Base-by-base conservation (phyloP, 2,797 vertebrate species). In the Hyperoplus lanceolatus region DNA sequence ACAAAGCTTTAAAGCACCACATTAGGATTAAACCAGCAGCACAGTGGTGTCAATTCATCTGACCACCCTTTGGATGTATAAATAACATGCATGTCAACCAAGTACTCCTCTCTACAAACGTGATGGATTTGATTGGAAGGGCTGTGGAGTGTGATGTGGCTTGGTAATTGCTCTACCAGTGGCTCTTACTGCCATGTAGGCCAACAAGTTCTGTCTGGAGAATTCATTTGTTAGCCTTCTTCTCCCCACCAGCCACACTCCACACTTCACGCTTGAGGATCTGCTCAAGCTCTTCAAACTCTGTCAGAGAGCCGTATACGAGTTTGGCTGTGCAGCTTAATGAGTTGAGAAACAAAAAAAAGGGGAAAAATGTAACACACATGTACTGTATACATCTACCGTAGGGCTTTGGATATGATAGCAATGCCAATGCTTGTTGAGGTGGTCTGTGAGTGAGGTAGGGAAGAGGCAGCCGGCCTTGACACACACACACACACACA, bases 211-310 rank as follows among this genome's bases (percentile, higher is more conserved):
- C 80, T 83, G 77, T 89, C 91, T 84, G 80, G 73, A 89, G 84
- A 85, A 90, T 88, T 84, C 61, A 90, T 90, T 89, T 92, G 84
- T 80, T 87, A 80, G 84, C 69, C 70, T 57, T 78, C 79, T 78
- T 75, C 29, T 29, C 29, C 75, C 77, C 81, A 83, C 86, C 78
- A 72, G 80, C 82, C 79, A 83, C 79, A 80, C 85, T 87, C 86
- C 79, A 75, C 84, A 83, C 80, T 84, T 83, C 64, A 84, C 15
- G 54, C 79, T 82, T 53, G 53, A 69, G 55, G 75, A 89, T 88
- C 82, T 87, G 83, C 81, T 61, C 62, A 75, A 62, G 81, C 83
- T 84, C 77, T 82, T 66, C 72, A 70, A 78, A 79, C 77, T 71
- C 74, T 80, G 87, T 85, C 84, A 85, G 29, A 29, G 29, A 29